Evolutionary conservation across 1,140 invertebrate genomes (phyloP).

Genomic region (Macrostomum lignano): DNA sequence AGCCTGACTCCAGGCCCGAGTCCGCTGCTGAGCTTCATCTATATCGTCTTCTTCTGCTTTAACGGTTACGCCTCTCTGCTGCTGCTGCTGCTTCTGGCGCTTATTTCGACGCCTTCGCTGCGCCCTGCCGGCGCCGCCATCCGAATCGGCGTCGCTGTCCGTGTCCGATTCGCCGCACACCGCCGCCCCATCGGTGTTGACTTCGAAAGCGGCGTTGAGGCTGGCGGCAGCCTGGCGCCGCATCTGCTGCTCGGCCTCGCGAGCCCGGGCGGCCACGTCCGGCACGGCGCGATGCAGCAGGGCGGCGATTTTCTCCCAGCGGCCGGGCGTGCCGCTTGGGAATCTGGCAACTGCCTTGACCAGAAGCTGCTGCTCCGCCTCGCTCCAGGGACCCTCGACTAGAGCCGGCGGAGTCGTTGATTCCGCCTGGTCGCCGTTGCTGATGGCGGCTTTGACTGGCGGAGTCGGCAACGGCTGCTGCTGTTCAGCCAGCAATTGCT

Average conservation of each 20-base stretch:
- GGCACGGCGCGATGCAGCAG: slow-evolving; percentile 38
- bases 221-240: too few species aligned
- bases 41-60: not conserved
- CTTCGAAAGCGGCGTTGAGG: too few species aligned
- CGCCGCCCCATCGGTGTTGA: too few species aligned
- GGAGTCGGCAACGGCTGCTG: slow-evolving; percentile 7
- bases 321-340: slow-evolving; percentile 45
- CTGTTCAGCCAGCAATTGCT: too few species aligned
- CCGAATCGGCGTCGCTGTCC: slow-evolving; percentile 1
- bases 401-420: not conserved
- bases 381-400: slow-evolving; percentile 39
- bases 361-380: slow-evolving; percentile 56
- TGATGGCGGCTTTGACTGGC: slow-evolving; percentile 6
- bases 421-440: slow-evolving; percentile 4
- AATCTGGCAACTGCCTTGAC: slow-evolving; percentile 56
- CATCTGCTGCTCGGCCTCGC: slow-evolving; percentile 33
- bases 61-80: not conserved
- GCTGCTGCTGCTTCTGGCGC: not conserved
- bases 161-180: too few species aligned
- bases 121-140: not conserved
- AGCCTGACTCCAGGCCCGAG: slow-evolving; percentile 45
- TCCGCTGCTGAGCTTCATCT: not conserved
- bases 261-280: slow-evolving; percentile 50
- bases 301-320: slow-evolving; percentile 65
- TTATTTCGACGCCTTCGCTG: not conserved